Evolutionary conservation across 2,888 invertebrate genomes (phyloP).

Genomic region (Amblyteles armatorius): DNA sequence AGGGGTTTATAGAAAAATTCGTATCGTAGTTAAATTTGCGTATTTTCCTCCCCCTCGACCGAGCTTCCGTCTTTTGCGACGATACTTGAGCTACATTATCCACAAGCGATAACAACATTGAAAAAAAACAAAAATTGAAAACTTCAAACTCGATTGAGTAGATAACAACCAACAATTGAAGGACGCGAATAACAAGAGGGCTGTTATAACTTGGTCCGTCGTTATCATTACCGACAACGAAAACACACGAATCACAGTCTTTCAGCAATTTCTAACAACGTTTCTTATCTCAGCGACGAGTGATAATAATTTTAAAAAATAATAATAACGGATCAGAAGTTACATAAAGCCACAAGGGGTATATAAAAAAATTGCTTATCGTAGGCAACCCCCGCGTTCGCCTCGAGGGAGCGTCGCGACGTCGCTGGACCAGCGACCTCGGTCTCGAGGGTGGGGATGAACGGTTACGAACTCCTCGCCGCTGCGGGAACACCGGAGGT

Average conservation of each 20-base stretch:
- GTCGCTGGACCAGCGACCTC: slow-evolving; percentile 47
- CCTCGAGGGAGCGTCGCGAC: slow-evolving; percentile 29
- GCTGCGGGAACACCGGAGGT: slow-evolving; percentile 12
- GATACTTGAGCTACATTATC: not conserved
- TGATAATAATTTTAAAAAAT: not conserved
- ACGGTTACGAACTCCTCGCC: slow-evolving; percentile 34
- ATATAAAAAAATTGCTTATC: not conserved
- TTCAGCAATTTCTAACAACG: not conserved
- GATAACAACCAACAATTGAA: not conserved
- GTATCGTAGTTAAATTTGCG: not conserved
- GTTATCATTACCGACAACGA: not conserved
- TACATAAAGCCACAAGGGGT: not conserved
- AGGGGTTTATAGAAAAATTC: not conserved
- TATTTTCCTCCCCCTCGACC: not conserved
- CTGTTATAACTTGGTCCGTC: not conserved
- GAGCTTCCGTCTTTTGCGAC: not conserved
- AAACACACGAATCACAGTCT: not conserved
- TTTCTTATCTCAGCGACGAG: not conserved
- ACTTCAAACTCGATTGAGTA: not conserved
- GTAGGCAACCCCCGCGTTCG: not conserved
- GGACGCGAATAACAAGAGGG: not conserved
- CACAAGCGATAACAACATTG: not conserved
- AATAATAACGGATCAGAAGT: not conserved
- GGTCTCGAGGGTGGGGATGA: slow-evolving; percentile 19
- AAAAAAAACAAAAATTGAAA: not conserved